Base-by-base conservation (phyloP, 2,888 invertebrate genomes). In the Willowsia nigromaculata region DNA sequence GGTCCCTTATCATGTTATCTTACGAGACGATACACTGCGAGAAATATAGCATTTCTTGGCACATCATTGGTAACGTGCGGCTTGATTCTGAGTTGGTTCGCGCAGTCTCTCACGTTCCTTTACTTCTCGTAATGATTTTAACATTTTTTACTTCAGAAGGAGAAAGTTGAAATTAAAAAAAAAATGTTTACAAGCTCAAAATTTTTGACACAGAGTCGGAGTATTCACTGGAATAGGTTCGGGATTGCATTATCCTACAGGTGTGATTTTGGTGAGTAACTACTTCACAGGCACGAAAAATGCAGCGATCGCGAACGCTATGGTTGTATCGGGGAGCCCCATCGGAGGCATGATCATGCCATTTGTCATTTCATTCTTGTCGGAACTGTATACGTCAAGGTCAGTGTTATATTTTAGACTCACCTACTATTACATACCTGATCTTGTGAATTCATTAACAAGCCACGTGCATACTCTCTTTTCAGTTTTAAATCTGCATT, bases 311-410 rank as follows among this genome's bases (percentile, higher is more conserved):
- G 90, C 91, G 0, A 91, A 91, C 71, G 91, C 85, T 13, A 11
- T 91, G 27, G 90, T 91, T 18, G 88, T 91, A 4, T 82, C 90
- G 0, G 91, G 91, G 7, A 83, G 85, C 33, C 91, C 91, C 1
- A 83, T 90, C n/a, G 91, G 91, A n/a, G 91, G 91, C 13, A 91
- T 91, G 91, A 30, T 91, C 7, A 83, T 91, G 88, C 91, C 91
- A 6, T 82, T 50, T 43, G 37, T 84, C 9, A 25, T 81, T n/a
- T 82, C 81, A 0, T 40, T 30, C 9, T 59, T 87, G 37, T 40
- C 68, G 15, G 74, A 87, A 40, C 7, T 56, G 1, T 87, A 82
- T 25, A 71, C 81, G 0, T 56, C 71, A n/a, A 71, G 86, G 81
- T 86, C 5, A 53, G 53, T 25, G 3, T 30, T 30, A n/a, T n/a